A percentile compares a stretch with the other conserved stretches of the same genome.
phyloP scores from a whole-genome alignment of 2,113 vertebrate genomes.

The Anoplopoma fimbria region DNA sequence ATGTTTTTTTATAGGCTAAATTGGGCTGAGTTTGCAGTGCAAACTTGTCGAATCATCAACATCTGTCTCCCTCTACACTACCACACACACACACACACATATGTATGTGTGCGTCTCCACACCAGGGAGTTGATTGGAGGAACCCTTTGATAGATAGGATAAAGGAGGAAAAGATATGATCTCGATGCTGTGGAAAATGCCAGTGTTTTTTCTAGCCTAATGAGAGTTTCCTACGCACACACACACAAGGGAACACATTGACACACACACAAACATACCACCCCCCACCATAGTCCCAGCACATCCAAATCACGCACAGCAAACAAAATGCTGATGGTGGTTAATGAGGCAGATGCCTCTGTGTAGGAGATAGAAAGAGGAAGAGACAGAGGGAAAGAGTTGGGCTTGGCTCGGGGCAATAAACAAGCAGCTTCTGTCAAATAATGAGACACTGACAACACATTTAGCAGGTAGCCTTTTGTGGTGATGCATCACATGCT shows the following conservation, averaged over 20 bases:
- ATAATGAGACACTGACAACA: conserved; percentile 70
- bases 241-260: neutral
- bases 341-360: conserved; percentile 80
- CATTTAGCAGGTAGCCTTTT: conserved; percentile 69
- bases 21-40: conserved; percentile 79
- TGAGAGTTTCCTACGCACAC: conserved; percentile 66
- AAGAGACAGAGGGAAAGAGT: conserved; percentile 43
- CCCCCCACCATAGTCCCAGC: conserved; percentile 61
- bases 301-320: conserved; percentile 73
- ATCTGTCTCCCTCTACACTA: conserved; percentile 79
- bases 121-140: conserved; percentile 77
- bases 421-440: conserved; percentile 63
- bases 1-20: conserved; percentile 75
- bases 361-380: conserved; percentile 63
- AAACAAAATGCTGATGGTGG: conserved; percentile 81
- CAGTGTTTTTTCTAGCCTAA: conserved; percentile 83
- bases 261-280: conserved; percentile 5
- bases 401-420: conserved; percentile 41
- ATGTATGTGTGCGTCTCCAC: conserved; percentile 15
- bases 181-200: conserved; percentile 74
- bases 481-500: conserved; percentile 35
- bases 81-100: conserved; percentile 25
- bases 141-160: conserved; percentile 83
- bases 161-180: conserved; percentile 75
- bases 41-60: conserved; percentile 85